A percentile compares a stretch with the other conserved stretches of the same genome.
Conservation (phyloP, 2,888 invertebrate genomes). For the Ecdyonurus torrentis region DNA sequence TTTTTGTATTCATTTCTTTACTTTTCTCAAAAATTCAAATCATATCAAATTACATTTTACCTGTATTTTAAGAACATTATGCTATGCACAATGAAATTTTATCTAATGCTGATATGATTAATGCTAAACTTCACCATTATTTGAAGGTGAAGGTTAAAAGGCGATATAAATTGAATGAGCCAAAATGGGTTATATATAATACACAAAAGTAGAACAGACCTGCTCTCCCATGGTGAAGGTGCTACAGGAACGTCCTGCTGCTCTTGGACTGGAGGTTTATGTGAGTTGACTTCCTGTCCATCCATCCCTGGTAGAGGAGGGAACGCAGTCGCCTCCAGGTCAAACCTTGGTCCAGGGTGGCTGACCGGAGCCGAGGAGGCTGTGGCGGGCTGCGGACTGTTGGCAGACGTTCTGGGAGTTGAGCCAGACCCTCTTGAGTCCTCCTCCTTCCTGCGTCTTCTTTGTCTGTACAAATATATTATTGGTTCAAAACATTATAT, state of each 20-base stretch:
- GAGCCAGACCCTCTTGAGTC: conserved; percentile 19
- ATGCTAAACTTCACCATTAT: too few species aligned
- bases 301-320: conserved; percentile 58
- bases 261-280: conserved; percentile 15
- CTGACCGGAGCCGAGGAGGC: conserved; percentile 23
- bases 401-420: conserved; percentile 1
- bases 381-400: conserved; percentile 17
- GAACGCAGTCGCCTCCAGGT: conserved; percentile 61
- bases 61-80: too few species aligned
- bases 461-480: conserved; percentile 22
- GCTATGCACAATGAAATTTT: too few species aligned
- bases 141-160: too few species aligned
- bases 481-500: too few species aligned
- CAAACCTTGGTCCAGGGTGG: conserved; percentile 45
- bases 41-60: too few species aligned
- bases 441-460: conserved; percentile 28
- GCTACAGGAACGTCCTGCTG: conserved; percentile 6
- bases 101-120: too few species aligned
- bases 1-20: too few species aligned
- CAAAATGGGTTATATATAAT: too few species aligned
- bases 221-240: conserved; percentile 15
- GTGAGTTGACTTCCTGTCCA: conserved; percentile 16
- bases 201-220: conserved; percentile 11
- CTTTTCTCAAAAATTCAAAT: too few species aligned
- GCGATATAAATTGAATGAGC: too few species aligned